Conservation (phyloP, 1,140 invertebrate genomes). For the Tetramorium alpestre region DNA sequence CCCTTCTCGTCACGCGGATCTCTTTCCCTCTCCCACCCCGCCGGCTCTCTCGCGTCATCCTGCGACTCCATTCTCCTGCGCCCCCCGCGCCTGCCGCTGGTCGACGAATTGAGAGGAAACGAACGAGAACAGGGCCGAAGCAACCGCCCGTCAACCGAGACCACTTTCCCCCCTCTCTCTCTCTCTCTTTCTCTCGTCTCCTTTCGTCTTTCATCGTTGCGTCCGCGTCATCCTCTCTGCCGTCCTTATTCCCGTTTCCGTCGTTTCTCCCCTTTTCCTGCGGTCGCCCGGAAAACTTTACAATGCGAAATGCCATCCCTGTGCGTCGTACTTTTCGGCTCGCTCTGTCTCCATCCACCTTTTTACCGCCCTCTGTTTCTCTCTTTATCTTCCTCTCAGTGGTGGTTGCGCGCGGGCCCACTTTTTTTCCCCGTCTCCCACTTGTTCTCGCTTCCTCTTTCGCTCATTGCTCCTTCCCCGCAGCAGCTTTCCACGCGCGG, state of each 20-base stretch:
- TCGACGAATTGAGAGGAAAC: constrained; percentile 82
- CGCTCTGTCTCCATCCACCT: neutral
- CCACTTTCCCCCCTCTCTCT: constrained; percentile 55
- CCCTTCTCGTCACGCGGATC: constrained; percentile 31
- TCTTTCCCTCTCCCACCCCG: neutral
- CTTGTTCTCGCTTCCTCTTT: constrained; percentile 4
- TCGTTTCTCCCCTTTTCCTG: constrained; percentile 57
- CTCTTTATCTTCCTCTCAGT: constrained; percentile 12
- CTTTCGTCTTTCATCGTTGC: constrained; percentile 56
- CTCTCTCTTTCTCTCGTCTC: too few species aligned
- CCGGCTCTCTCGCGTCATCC: constrained; percentile 58
- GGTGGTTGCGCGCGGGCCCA: constrained; percentile 29
- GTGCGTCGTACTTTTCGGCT: constrained; percentile 67
- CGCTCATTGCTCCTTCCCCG: constrained; percentile 45
- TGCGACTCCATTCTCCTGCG: constrained; percentile 59
- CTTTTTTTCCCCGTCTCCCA: constrained; percentile 3
- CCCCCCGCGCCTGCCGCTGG: constrained; percentile 57
- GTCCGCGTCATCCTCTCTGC: constrained; percentile 38
- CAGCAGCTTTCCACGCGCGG: constrained; percentile 59
- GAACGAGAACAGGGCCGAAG: constrained; percentile 80
- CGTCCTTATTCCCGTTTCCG: constrained; percentile 7
- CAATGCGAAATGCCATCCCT: constrained; percentile 78
- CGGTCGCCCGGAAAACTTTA: constrained; percentile 79
- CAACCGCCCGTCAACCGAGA: constrained; percentile 80
- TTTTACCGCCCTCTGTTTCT: neutral